Base-by-base conservation (phyloP, 2,113 vertebrate species). In the Cricetomys ansorgei region DNA sequence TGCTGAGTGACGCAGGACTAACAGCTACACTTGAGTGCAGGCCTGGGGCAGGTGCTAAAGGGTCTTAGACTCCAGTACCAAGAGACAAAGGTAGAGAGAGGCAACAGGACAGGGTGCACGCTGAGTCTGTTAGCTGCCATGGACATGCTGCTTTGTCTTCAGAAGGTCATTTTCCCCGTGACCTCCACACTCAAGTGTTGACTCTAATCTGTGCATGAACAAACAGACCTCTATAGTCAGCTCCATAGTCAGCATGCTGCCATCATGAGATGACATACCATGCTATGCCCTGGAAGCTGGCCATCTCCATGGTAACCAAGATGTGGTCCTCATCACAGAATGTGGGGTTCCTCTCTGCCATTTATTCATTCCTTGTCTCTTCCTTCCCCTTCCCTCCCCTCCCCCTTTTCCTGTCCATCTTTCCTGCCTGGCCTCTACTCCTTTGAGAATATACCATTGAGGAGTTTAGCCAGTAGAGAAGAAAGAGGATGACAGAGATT, bases 91-190 rank as follows among this genome's bases (percentile, higher is more conserved):
- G 3, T 25, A 89, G 48, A 75, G 7, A 23, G 45, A 13, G 40
- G 0, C 7, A 8, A n/a, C 43, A 62, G 67, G 1, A 5, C n/a
- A 65, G 25, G 11, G 40, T 5, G 2, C 8, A 5, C 1, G 64
- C 21, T 21, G 16, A 31, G 5, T 7, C 50, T 27, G 21, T 0
- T 3, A 31, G 3, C 16, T 13, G 70, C 57, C n/a, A 0, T 0
- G 7, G 62, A 50, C 45, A 73, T 45, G 15, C 15, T 0, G 12
- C 43, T 62, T 67, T 45, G 12, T 62, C 81, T 29, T 48, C 50
- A 19, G 1, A 29, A 72, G 86, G 19, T 19, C 4, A 7, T 31
- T 9, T 73, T 25, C 10, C 13, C 7, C 5, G 5, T 45, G 25
- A 37, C n/a, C 34, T 62, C 73, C 37, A 62, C 45, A 43, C 48